A percentile compares a stretch with the other conserved stretches of the same genome.
phyloP scores from a whole-genome alignment of 2,113 vertebrate genomes.

The Aptenodytes forsteri region DNA sequence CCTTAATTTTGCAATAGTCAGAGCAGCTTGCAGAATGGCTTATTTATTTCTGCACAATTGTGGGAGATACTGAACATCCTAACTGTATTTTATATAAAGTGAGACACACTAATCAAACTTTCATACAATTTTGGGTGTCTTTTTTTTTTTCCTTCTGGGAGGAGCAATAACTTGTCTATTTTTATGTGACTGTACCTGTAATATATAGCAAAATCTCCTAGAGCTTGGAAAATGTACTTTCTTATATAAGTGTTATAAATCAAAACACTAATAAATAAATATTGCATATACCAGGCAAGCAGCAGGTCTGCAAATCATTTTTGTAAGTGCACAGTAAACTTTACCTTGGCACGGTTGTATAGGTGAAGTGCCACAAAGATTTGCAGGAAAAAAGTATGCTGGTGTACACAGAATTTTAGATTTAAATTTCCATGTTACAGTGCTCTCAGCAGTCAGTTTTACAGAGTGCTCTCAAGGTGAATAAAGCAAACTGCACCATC shows the following conservation, averaged over 20 bases:
- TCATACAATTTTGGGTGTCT: background rate
- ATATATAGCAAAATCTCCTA: background rate
- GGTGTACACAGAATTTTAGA: background rate
- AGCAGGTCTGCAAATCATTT: constrained; percentile 19
- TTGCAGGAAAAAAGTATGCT: background rate
- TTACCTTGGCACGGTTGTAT: background rate
- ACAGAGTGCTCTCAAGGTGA: background rate
- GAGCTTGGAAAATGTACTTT: background rate
- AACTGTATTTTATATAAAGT: background rate
- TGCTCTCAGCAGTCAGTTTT: background rate
- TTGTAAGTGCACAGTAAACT: constrained; percentile 2
- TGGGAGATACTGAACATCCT: background rate
- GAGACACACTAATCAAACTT: background rate
- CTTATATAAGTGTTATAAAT: constrained; percentile 32
- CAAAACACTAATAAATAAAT: constrained; percentile 53
- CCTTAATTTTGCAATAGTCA: background rate
- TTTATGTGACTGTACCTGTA: background rate
- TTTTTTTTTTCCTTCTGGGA: background rate
- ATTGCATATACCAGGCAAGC: background rate
- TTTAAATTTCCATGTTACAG: background rate
- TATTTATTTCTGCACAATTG: background rate
- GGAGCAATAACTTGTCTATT: background rate
- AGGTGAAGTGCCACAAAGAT: constrained; percentile 3
- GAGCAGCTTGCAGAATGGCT: background rate
- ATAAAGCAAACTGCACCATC: background rate